Conservation (phyloP, 2,113 vertebrate species). For the Vulpes lagopus region DNA sequence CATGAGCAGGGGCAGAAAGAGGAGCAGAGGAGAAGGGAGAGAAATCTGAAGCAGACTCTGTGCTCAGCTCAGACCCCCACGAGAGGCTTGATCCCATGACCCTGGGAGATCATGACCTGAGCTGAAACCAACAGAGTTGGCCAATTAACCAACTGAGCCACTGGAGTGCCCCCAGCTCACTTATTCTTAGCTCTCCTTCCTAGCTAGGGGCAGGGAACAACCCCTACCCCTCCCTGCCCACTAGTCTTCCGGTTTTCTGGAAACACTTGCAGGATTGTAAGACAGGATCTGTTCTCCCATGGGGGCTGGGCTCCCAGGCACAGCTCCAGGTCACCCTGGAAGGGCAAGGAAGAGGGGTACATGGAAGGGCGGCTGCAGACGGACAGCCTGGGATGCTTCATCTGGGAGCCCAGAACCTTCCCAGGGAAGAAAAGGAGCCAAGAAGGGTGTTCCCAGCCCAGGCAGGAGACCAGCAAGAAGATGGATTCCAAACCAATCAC, state of each 20-base stretch:
- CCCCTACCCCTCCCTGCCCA: not conserved
- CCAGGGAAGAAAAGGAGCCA: not conserved
- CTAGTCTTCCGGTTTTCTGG: not conserved
- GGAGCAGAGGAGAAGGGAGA: not conserved
- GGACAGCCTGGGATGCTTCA: too few species aligned
- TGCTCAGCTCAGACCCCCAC: not conserved
- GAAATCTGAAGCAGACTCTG: not conserved
- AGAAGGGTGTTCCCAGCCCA: accelerated
- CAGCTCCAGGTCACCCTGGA: not conserved
- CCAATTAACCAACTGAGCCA: not conserved
- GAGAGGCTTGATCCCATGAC: not conserved
- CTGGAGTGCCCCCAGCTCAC: not conserved
- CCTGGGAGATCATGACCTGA: not conserved
- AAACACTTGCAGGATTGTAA: not conserved
- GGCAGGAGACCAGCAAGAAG: not conserved
- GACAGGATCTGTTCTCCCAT: not conserved
- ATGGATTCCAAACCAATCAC: accelerated
- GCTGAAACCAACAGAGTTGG: not conserved
- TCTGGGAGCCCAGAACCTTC: not conserved
- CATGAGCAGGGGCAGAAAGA: not conserved
- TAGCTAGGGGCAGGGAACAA: not conserved
- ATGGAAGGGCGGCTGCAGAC: not conserved
- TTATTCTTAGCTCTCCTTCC: not conserved
- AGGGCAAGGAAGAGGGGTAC: not conserved
- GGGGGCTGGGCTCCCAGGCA: not conserved